These are phyloP conservation scores for Coreoperca whiteheadi DNA, from an alignment of 2,113 vertebrate species.

Conservation along the genomic window DNA sequence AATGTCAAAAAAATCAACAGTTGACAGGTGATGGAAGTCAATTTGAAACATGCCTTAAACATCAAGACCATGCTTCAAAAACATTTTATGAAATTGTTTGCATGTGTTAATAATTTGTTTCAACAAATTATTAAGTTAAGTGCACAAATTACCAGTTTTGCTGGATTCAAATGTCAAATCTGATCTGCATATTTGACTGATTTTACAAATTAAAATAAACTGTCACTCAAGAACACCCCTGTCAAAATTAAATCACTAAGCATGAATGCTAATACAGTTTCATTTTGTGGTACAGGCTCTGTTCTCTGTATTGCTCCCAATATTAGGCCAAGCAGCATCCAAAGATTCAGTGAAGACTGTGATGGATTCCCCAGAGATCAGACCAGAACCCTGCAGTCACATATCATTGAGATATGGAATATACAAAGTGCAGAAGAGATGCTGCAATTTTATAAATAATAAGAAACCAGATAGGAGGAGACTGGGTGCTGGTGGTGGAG, in stretches of 20 bases:
- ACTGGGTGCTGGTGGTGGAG: not conserved
- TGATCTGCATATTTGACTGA: not conserved
- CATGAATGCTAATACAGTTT: conserved; percentile 35
- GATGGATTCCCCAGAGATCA: conserved; percentile 31
- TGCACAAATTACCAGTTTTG: not conserved
- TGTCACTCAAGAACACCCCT: conserved; percentile 7
- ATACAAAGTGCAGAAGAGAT: conserved; percentile 34
- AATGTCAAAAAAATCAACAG: conserved; percentile 15
- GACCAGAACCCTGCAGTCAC: conserved; percentile 31
- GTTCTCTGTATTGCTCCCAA: conserved; percentile 11
- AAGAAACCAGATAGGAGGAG: conserved; percentile 25
- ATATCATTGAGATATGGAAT: conserved; percentile 44
- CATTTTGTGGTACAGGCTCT: not conserved
- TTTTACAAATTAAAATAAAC: conserved; percentile 21
- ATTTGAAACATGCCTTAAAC: not conserved
- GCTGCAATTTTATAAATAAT: conserved; percentile 26
- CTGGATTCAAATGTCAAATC: not conserved
- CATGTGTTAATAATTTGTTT: conserved; percentile 1
- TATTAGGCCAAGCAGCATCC: conserved; percentile 31
- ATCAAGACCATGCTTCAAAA: conserved; percentile 4
- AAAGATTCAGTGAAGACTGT: conserved; percentile 15
- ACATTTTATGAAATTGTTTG: conserved; percentile 8
- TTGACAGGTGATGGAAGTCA: conserved; percentile 12
- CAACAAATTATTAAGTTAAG: conserved; percentile 15
- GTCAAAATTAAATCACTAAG: conserved; percentile 14